Evolutionary conservation across 2,113 vertebrate genomes (phyloP).

Genomic region (Cephalophus harveyi): DNA sequence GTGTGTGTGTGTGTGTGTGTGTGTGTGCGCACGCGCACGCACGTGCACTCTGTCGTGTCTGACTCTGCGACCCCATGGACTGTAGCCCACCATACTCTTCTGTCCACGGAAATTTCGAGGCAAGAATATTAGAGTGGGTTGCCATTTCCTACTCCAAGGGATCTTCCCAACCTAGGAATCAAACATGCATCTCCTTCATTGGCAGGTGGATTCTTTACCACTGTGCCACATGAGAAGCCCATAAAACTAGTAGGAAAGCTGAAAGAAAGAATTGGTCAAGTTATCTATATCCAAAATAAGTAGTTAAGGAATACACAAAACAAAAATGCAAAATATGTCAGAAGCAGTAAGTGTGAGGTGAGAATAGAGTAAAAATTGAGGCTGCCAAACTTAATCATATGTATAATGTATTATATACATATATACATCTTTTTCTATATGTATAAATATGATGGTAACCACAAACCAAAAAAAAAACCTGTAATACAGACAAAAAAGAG

Average conservation of each 20-base stretch:
- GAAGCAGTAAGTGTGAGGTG: not conserved
- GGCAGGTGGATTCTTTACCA: not conserved
- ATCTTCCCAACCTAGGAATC: not conserved
- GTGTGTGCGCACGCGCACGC: fast-evolving
- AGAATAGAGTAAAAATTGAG: not conserved
- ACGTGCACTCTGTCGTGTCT: fast-evolving
- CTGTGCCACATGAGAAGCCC: not conserved
- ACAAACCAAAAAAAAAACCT: not conserved
- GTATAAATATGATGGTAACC: not conserved
- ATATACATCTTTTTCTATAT: not conserved
- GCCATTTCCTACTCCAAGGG: not conserved
- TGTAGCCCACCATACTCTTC: not conserved
- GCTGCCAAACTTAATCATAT: not conserved
- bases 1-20: not conserved
- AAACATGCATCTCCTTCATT: not conserved
- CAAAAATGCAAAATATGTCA: not conserved
- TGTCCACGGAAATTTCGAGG: not conserved
- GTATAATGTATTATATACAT: not conserved
- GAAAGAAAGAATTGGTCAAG: not conserved
- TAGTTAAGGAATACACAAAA: not conserved
- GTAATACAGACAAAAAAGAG: not conserved
- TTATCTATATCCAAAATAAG: not conserved
- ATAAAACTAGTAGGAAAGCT: not conserved
- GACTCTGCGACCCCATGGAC: not conserved
- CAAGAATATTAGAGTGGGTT: not conserved